Evolutionary conservation across 2,113 vertebrate genomes (phyloP).

Genomic region (Helogale parvula): DNA sequence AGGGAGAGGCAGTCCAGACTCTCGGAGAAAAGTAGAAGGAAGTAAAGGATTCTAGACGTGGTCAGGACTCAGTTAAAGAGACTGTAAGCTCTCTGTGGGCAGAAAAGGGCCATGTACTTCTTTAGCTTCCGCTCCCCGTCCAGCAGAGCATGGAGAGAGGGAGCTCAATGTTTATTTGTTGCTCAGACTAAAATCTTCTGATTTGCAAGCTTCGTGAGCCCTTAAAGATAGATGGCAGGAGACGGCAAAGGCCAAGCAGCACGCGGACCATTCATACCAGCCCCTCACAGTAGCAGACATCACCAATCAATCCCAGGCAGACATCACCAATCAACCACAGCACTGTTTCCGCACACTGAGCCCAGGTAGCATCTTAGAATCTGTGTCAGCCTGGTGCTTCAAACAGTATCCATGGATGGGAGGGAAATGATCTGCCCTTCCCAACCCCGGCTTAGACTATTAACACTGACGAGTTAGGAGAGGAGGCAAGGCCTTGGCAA

Average conservation of each 20-base stretch:
- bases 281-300: neutral
- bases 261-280: accelerated
- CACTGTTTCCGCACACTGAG: neutral
- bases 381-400: neutral
- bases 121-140: neutral
- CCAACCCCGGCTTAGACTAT: neutral
- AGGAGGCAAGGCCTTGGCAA: neutral
- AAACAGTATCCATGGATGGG: neutral
- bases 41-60: neutral
- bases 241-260: neutral
- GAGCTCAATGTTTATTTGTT: neutral
- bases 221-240: neutral
- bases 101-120: neutral
- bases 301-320: neutral
- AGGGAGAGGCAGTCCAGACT: neutral
- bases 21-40: neutral
- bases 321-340: neutral
- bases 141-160: neutral
- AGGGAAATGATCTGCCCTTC: neutral
- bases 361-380: neutral
- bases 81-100: neutral
- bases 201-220: neutral
- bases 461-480: neutral
- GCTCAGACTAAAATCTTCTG: neutral
- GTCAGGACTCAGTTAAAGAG: neutral